Evolutionary conservation across 2,797 vertebrate species (phyloP).

Genomic region (Prionace glauca): DNA sequence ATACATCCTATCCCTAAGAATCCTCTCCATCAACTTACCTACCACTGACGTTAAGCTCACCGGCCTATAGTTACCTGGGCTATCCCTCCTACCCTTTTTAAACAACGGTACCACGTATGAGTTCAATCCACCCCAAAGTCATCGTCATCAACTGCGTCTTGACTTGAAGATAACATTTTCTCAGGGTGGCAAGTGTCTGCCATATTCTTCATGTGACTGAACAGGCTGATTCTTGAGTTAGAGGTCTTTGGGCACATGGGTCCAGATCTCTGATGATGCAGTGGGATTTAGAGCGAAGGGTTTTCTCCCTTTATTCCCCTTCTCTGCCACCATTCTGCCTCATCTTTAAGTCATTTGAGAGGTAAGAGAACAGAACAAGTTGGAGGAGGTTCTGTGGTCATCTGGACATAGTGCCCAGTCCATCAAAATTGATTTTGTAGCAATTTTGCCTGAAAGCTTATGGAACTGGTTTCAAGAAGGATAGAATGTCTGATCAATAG

Average conservation of each 20-base stretch:
- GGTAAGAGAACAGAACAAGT: background rate
- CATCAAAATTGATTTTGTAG: background rate
- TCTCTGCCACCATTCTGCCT: background rate
- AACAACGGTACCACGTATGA: background rate
- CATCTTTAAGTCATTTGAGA: background rate
- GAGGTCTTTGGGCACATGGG: background rate
- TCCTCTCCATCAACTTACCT: no score
- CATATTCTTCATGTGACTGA: background rate
- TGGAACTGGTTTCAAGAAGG: background rate
- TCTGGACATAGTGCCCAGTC: background rate
- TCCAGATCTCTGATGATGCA: background rate
- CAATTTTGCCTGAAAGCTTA: background rate
- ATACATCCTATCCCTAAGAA: no score
- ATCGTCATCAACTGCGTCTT: background rate
- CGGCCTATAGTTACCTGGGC: no score
- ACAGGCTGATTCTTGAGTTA: background rate
- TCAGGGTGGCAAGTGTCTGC: background rate
- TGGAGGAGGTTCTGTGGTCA: background rate
- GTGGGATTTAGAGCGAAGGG: background rate
- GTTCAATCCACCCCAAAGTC: background rate
- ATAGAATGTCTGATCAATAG: background rate
- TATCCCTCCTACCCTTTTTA: no score
- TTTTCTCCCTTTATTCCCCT: background rate
- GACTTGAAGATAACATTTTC: background rate
- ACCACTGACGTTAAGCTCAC: no score